phyloP scores from a whole-genome alignment of 2,797 vertebrate genomes.

The Micropoecilia bifurca region DNA sequence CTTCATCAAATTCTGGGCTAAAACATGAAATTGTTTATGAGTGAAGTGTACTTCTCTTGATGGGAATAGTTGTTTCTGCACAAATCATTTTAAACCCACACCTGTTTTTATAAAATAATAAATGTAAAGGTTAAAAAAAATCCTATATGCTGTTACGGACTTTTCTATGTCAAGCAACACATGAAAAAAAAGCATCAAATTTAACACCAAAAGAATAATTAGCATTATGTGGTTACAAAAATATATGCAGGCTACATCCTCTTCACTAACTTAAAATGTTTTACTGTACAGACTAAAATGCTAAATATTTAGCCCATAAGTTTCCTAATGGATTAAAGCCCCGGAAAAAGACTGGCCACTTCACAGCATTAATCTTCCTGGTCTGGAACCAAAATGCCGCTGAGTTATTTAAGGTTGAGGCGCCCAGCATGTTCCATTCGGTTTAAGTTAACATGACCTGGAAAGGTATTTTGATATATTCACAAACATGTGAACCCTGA shows the following conservation, averaged over 20 bases:
- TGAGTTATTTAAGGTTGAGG: neutral
- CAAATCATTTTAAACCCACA: conserved; percentile 15
- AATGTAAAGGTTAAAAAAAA: neutral
- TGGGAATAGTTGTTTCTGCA: conserved; percentile 29
- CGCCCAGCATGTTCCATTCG: neutral
- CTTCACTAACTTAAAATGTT: neutral
- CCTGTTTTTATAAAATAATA: neutral
- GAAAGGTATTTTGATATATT: neutral
- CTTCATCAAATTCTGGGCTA: neutral
- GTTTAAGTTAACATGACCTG: neutral
- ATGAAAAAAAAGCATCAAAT: neutral
- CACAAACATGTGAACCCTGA: neutral
- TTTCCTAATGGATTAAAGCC: neutral
- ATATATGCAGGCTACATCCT: too few species aligned
- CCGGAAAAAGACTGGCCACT: neutral
- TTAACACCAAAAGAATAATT: neutral
- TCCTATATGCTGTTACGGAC: neutral
- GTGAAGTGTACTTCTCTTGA: conserved; percentile 2
- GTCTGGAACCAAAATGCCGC: neutral
- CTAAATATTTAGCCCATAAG: neutral
- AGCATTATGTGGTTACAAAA: neutral
- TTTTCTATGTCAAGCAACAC: neutral
- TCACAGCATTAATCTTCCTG: neutral
- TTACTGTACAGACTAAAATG: neutral
- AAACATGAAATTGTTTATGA: neutral